Base-by-base conservation (phyloP, 2,113 vertebrate genomes). In the Meleagris gallopavo region DNA sequence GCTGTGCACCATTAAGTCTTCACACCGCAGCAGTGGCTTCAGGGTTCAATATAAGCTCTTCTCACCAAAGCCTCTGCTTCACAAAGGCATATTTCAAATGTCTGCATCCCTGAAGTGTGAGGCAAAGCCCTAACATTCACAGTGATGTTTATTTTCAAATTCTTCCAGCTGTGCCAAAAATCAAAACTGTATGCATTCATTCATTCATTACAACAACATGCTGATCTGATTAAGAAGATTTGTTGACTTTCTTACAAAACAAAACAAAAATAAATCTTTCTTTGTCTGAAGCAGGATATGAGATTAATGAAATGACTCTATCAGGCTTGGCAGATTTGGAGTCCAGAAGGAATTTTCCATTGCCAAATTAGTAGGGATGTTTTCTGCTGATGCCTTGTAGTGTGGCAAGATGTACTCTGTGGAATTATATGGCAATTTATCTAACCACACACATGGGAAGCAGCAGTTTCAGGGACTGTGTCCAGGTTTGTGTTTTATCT, bases 261-360 rank as follows among this genome's bases (percentile, higher is more conserved):
- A 40, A 62, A 62, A 29, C 17, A 64, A 4, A 54, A 80, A 65
- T 66, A 90, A 92, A 79, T 48, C 15, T 73, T 66, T 55, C 61
- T 83, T 93, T 75, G 9, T 83, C 70, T 90, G 70, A 84, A 75
- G 15, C 55, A 66, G 43, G 32, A 46, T 50, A 41, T 7, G 5
- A 66, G 29, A 78, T 15, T 75, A 82, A 89, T 86, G 40, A 75
- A 93, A 92, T 69, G 43, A 9, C n/a, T 93, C 22, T 65, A 66
- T 69, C 13, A 62, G 72, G 40, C 58, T 74, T 86, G 79, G 86
- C 60, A 91, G 60, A 32, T 86, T 93, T 62, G 60, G 50, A 80
- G 29, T 87, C 75, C 64, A 62, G 60, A 73, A 80, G 79, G 85
- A 91, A 70, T 77, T 88, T 85, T 45, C 15, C 21, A 52, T 34